These are phyloP conservation scores for Bimastos eiseni DNA, from an alignment of 2,888 invertebrate species.

Conservation along the genomic window DNA sequence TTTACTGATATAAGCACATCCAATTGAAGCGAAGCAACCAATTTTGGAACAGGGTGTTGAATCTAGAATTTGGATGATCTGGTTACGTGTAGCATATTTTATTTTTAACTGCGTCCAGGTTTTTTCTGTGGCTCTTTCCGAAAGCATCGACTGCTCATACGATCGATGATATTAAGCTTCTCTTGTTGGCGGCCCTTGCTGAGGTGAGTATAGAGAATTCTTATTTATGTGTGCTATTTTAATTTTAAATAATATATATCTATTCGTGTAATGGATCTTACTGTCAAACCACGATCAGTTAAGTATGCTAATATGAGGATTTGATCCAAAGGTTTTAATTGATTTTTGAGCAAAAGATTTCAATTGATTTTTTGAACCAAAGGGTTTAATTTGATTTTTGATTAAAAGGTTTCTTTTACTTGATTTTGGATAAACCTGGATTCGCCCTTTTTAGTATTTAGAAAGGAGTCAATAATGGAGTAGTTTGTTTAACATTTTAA, in stretches of 20 bases:
- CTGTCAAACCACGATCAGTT: no score
- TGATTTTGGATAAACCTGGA: not conserved
- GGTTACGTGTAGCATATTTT: not conserved
- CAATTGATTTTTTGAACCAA: no score
- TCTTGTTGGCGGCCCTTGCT: not conserved
- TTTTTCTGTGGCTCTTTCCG: slow-evolving; percentile 19
- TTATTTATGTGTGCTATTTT: not conserved
- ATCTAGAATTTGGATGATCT: no score
- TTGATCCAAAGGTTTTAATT: not conserved
- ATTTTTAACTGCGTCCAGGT: not conserved
- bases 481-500: not conserved
- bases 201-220: not conserved
- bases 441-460: not conserved
- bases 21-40: no score
- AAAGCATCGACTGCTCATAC: slow-evolving; percentile 17
- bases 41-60: no score
- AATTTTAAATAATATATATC: not conserved
- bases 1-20: no score
- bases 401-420: no score
- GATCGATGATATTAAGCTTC: not conserved
- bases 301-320: not conserved
- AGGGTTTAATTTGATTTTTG: not conserved
- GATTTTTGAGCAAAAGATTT: not conserved
- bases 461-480: not conserved
- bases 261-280: no score